Evolutionary conservation across 2,888 invertebrate species (phyloP), one percentile per base, ranked within the genome.

Genomic region (Branchipolynoe longqiensis): DNA sequence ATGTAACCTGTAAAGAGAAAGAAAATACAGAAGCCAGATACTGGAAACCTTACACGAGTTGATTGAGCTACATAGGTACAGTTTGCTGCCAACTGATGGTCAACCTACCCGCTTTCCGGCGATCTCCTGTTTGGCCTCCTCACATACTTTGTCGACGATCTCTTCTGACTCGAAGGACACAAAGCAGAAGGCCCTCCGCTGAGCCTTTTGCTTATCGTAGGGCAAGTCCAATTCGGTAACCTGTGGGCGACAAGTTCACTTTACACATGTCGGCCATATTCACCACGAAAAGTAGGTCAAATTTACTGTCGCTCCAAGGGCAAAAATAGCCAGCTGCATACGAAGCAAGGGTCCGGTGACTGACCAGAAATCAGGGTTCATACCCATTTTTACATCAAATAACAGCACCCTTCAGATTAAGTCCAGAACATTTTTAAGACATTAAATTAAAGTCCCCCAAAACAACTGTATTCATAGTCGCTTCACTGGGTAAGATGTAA

Each of bases 151-250:
- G 92, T 97, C 97, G 41, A 98, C 98, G 84, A 98, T 97, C 94
- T 97, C 97, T 94, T 98, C 98, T 41, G 97, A 97, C 93, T 99
- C 98, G 92, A 98, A 99, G 89, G 98, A 98, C 93, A 99, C 98
- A 94, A 99, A 99, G 94, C 98, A 98, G 95, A 99, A 99, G 87
- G 97, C 98, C 95, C 98, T 97, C 91, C 98, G 96, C 94, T 98
- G 98, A 94, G 98, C 98, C 95, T 98, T 98, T 94, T 97, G 96
- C 94, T 98, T 98, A 94, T 99, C 99, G 92, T 97, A 98, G 86
- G 99, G 99, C 96, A 98, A 97, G 94, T 99, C 99, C 86, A 98
- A 96, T 92, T 98, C 98, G 88, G 97, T 96, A 91, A 98, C 97
- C 98, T 98, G 88, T n/a, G n/a, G 62, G 18, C 6, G 58, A 54